Base-by-base conservation (phyloP, 2,113 vertebrate genomes). In the Calypte anna region DNA sequence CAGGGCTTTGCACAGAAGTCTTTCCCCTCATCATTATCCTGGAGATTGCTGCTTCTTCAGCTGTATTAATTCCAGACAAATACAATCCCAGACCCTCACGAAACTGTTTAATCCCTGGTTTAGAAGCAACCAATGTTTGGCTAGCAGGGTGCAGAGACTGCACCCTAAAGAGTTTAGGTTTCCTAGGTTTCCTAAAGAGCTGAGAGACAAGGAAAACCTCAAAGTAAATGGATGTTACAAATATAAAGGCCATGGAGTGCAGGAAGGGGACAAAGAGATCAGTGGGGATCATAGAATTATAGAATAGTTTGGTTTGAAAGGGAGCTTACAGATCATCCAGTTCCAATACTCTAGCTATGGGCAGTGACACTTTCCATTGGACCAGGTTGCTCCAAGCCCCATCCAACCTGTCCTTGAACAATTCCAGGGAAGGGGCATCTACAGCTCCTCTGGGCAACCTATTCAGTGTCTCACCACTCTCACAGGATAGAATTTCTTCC, bases 231-330 rank as follows among this genome's bases (percentile, higher is more conserved):
- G 31, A 36, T 3, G 12, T 50, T 28, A 28, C n/a, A 66, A 73
- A 28, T 6, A 33, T 2, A 57, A 89, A 74, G 54, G 23, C 23
- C 19, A 13, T 0, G 3, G 57, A 67, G 31, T 66, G 30, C 0
- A 0, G 17, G 51, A 80, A 10, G 9, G 13, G 12, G 17, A 5
- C 0, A 2, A 23, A 5, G 33, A 76, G 33, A 24, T 78, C 21
- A 4, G 25, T 14, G 12, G 28, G 21, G 38, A 55, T 50, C 46
- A 48, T 48, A 21, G 46, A 48, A 48, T 48, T 18, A 48, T 20
- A 48, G 18, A 48, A 48, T 48, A 21, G 46, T 48, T 48, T 48
- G 20, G 20, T 10, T 48, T 48, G 46, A 21, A 21, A 48, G 19
- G 46, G 46, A 48, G 20, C 46, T 48, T 48, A 48, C 9, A 48